These are phyloP conservation scores for Phrynocephalus guinanensis DNA, from an alignment of 2,797 vertebrate genomes.

Conservation along the genomic window DNA sequence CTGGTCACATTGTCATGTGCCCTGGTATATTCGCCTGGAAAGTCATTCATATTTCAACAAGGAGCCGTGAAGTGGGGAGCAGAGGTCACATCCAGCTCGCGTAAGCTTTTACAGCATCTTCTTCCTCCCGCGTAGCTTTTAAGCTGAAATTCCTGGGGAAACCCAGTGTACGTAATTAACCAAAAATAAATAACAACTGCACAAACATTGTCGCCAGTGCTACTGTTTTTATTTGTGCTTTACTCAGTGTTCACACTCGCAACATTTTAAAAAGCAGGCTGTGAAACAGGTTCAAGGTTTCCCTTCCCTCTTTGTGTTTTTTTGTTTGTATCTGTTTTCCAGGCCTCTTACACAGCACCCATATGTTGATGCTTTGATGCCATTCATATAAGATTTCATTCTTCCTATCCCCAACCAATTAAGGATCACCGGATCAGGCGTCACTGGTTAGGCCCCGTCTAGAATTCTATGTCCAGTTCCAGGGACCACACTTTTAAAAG, in stretches of 20 bases:
- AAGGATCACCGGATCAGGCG: not conserved
- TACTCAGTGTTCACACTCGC: too few relatives aligned
- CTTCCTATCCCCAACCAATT: not conserved
- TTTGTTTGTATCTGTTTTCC: not conserved
- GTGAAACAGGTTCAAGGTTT: not conserved
- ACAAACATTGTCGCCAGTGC: not conserved
- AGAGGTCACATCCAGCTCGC: not conserved
- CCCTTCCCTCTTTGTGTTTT: too few relatives aligned
- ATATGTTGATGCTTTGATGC: not conserved
- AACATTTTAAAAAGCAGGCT: not conserved
- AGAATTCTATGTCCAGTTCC: too few relatives aligned
- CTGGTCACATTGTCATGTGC: not conserved
- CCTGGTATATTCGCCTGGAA: conserved; percentile 39
- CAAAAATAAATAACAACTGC: not conserved
- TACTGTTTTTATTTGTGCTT: not conserved
- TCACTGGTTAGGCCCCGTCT: too few relatives aligned
- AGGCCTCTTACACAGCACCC: not conserved
- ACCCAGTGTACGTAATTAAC: conserved; percentile 10
- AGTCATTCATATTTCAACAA: conserved; percentile 38
- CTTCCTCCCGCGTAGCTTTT: not conserved
- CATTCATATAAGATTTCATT: not conserved
- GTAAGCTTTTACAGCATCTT: not conserved
- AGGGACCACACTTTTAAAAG: too few relatives aligned
- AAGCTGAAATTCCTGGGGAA: not conserved
- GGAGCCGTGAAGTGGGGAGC: conserved; percentile 8